Conservation (phyloP, 1,140 invertebrate species). For the Mizuhopecten yessoensis region DNA sequence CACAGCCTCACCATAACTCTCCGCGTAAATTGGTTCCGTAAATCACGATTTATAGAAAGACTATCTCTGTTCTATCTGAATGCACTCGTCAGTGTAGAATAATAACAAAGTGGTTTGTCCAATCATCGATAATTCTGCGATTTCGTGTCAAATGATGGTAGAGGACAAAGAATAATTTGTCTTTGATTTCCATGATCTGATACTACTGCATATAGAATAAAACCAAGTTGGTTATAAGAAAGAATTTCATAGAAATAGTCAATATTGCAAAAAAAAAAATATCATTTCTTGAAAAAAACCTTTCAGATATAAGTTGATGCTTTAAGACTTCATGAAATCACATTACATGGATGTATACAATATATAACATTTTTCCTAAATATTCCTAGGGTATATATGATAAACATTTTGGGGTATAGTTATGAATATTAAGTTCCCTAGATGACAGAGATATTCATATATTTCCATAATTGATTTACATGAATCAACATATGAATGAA, state of each 20-base stretch:
- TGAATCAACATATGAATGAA: constrained; percentile 1
- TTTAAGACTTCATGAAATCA: neutral
- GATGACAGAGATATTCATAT: neutral
- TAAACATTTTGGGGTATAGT: constrained; percentile 13
- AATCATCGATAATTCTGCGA: constrained; percentile 11
- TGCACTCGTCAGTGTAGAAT: neutral
- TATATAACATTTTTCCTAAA: neutral
- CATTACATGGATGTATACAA: neutral
- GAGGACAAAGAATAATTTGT: too few relatives aligned
- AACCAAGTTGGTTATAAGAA: too few relatives aligned
- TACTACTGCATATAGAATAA: too few relatives aligned
- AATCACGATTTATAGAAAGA: neutral
- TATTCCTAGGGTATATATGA: neutral
- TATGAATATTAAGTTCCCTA: constrained; percentile 1
- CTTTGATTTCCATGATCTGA: too few relatives aligned
- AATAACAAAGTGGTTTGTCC: neutral
- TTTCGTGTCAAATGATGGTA: neutral
- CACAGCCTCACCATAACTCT: neutral
- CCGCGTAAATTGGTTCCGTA: neutral
- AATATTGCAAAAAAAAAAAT: too few relatives aligned
- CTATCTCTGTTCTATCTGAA: neutral
- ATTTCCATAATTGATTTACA: constrained; percentile 24
- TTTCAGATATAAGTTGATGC: neutral
- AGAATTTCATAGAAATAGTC: too few relatives aligned
- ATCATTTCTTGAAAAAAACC: too few relatives aligned